Evolutionary conservation across 2,113 vertebrate genomes (phyloP).

Genomic region (Trogon melanurus): DNA sequence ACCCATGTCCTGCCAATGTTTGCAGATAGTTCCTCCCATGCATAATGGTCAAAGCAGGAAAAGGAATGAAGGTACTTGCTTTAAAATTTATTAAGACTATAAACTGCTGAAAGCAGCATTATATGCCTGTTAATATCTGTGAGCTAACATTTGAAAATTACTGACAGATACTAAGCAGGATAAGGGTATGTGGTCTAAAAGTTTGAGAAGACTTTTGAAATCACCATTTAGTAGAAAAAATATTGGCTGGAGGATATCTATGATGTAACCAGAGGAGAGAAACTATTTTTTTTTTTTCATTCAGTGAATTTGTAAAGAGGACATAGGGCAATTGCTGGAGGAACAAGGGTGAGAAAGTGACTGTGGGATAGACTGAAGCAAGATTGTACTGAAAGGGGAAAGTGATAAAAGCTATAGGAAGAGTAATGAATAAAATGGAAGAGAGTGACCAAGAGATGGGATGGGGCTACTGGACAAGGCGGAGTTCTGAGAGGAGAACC

Average conservation of each 20-base stretch:
- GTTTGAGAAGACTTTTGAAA: background rate
- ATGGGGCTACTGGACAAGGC: background rate
- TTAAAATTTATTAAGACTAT: background rate
- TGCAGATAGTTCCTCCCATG: background rate
- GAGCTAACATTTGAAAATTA: background rate
- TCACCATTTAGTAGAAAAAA: fast-evolving
- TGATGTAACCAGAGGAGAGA: background rate
- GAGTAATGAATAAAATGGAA: background rate
- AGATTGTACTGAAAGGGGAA: background rate
- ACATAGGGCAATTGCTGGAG: background rate
- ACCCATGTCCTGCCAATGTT: fast-evolving
- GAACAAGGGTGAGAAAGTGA: background rate
- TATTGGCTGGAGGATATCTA: background rate
- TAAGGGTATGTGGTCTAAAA: background rate
- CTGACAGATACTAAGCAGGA: background rate
- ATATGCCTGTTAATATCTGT: background rate
- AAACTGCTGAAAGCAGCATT: background rate
- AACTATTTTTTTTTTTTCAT: background rate
- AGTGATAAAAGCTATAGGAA: background rate
- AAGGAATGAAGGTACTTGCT: background rate
- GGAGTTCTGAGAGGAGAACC: background rate
- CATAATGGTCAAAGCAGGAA: background rate
- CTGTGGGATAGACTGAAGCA: background rate
- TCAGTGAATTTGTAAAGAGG: background rate
- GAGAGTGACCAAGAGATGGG: background rate